Percentiles rank a stretch among this genome's conserved stretches.
Evolutionary conservation across 2,797 vertebrate species (phyloP).

Genomic region (Etheostoma perlongum): DNA sequence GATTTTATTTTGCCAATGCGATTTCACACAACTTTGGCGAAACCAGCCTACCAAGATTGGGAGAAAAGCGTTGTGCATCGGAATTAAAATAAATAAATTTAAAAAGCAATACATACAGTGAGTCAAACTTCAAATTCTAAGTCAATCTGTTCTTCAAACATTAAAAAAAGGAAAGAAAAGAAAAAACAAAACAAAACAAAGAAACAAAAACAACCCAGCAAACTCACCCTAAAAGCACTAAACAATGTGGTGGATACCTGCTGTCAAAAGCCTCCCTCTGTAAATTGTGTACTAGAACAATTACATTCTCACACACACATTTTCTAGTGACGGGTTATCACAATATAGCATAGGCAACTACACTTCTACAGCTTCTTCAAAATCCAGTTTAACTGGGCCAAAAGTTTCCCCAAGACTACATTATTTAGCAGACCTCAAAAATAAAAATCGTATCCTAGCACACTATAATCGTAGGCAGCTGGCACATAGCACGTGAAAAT

Average conservation of each 20-base stretch:
- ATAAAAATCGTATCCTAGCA: conserved; percentile 71
- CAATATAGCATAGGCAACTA: conserved; percentile 81
- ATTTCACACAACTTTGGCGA: conserved; percentile 87
- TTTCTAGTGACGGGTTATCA: conserved; percentile 82
- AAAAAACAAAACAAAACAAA: conserved; percentile 2
- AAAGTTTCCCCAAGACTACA: conserved; percentile 69
- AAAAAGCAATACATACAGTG: conserved; percentile 85
- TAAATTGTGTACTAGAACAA: conserved; percentile 77
- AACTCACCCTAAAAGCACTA: conserved; percentile 83
- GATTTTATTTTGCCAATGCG: conserved; percentile 84
- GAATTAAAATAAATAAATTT: conserved; percentile 86
- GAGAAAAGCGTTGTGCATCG: conserved; percentile 81
- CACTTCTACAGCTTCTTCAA: conserved; percentile 77
- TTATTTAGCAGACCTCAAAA: conserved; percentile 73
- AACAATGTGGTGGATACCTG: conserved; percentile 75
- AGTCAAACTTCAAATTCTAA: conserved; percentile 85
- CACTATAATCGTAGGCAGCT: conserved; percentile 77
- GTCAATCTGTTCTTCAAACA: conserved; percentile 73
- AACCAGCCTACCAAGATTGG: conserved; percentile 84
- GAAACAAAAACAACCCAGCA: conserved; percentile 59
- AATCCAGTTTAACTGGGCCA: conserved; percentile 79
- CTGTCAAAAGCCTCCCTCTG: conserved; percentile 70
- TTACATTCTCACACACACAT: conserved; percentile 83
- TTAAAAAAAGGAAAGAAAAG: conserved; percentile 19
- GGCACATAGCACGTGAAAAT: conserved; percentile 81